A percentile compares a stretch with the other conserved stretches of the same genome.
Conservation (phyloP, 2,113 vertebrate genomes). For the Candoia aspera region DNA sequence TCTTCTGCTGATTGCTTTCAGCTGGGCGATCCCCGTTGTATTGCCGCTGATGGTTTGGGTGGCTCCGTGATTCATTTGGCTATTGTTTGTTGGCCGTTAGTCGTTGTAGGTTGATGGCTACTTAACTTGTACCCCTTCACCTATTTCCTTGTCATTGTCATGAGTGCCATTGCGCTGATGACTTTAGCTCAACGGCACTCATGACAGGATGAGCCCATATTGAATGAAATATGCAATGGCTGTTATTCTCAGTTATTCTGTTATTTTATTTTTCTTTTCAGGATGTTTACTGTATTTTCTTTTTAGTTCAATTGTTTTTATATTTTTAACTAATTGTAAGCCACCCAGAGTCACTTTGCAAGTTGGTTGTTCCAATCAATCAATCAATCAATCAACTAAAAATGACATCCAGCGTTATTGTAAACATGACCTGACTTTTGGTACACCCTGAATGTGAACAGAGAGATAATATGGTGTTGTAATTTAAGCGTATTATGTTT, state of each 20-base stretch:
- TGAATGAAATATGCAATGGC: neutral
- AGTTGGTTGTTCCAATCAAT: neutral
- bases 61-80: too few species aligned
- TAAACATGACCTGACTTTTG: neutral
- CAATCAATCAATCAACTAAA: neutral
- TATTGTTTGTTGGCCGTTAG: too few species aligned
- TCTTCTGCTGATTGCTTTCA: too few species aligned
- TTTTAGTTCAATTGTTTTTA: neutral
- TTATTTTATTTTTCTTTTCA: neutral
- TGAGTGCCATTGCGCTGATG: too few species aligned
- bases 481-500: neutral
- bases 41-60: too few species aligned
- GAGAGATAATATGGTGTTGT: neutral
- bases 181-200: too few species aligned
- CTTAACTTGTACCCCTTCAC: too few species aligned
- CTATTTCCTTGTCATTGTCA: too few species aligned
- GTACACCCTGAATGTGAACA: neutral
- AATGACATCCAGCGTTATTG: neutral
- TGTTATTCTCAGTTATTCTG: neutral
- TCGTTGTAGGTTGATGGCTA: too few species aligned
- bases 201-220: neutral
- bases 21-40: too few species aligned
- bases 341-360: neutral
- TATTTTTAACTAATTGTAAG: neutral
- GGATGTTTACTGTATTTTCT: neutral